Evolutionary conservation across 2,888 invertebrate genomes (phyloP), one percentile per base, ranked within the genome.

Genomic region (Conchocele bisecta): DNA sequence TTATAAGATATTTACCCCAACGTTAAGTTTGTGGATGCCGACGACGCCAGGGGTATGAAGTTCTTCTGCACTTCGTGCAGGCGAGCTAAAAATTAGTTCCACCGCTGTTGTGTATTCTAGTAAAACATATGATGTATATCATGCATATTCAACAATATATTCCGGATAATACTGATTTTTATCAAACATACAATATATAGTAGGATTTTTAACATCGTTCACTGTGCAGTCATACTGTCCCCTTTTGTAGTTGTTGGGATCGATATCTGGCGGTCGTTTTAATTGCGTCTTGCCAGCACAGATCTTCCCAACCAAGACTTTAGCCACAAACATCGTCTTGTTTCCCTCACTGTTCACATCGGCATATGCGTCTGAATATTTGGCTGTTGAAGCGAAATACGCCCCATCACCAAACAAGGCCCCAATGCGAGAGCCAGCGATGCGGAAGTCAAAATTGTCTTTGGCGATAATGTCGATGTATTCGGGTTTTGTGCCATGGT

Each of bases 231-330:
- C 83, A 63, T 77, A 86, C 48, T 74, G 72, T 24, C 77, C 77
- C 51, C 68, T 70, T 39, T 41, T 73, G 17, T 44, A 64, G 44
- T 77, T 65, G 28, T 46, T 37, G 2, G 61, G 39, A 41, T 77
- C 73, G 24, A 77, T 50, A 15, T 73, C 51, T 29, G 77, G 77
- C 0, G 77, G 77, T 24, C 73, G 39, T 33, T 70, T 77, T 15
- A 67, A 96, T 95, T 0, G 94, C 92, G 64, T 39, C 46, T 51
- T 22, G 0, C 74, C 74, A 9, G 58, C 50, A 29, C 64, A 64
- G 3, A 37, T 35, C 53, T 59, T 65, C 5, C 74, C 78, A 6
- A 54, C 54, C 28, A 78, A 56, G 46, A 74, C 74, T 65, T 78
- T 77, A 24, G 78, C 79, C 11, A 79, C 68, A 65, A 79, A 79